A percentile compares a stretch with the other conserved stretches of the same genome.
phyloP scores from a whole-genome alignment of 2,888 invertebrate species.

The Theretra japonica region DNA sequence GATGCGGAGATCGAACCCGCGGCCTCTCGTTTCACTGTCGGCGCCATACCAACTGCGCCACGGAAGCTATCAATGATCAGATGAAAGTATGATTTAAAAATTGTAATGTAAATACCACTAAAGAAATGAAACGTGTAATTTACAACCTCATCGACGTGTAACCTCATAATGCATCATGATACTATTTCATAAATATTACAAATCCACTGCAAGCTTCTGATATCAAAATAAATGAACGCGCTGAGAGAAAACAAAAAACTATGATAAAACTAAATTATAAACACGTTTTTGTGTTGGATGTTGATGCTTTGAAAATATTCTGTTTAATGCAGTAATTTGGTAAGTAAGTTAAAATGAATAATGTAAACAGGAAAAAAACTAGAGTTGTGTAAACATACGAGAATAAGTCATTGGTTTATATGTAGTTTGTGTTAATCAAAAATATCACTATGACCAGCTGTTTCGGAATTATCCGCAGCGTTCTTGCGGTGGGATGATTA shows the following conservation, averaged over 20 bases:
- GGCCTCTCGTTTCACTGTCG: too few species aligned
- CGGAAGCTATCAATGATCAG: too few species aligned
- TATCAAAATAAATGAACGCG: conserved; percentile 3
- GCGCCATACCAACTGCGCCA: too few species aligned
- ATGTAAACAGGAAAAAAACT: background rate
- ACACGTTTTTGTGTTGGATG: background rate
- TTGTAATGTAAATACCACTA: too few species aligned
- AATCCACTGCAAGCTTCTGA: background rate
- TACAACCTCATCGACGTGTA: too few species aligned
- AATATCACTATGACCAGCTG: conserved; percentile 9
- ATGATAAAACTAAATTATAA: conserved; percentile 1
- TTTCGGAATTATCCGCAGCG: background rate
- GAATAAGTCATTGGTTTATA: conserved; percentile 7
- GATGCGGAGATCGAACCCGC: too few species aligned
- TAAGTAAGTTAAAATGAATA: conserved; percentile 11
- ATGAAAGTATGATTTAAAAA: too few species aligned
- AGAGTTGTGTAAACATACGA: background rate
- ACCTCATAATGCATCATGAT: too few species aligned
- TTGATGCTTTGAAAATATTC: background rate
- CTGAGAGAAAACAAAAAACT: background rate
- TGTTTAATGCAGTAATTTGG: background rate
- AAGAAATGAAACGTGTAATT: too few species aligned
- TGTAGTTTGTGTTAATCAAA: conserved; percentile 5
- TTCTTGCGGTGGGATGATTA: conserved; percentile 5
- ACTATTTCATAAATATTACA: background rate